phyloP scores from a whole-genome alignment of 1,140 invertebrate genomes.

The Bathynomus jamesi region DNA sequence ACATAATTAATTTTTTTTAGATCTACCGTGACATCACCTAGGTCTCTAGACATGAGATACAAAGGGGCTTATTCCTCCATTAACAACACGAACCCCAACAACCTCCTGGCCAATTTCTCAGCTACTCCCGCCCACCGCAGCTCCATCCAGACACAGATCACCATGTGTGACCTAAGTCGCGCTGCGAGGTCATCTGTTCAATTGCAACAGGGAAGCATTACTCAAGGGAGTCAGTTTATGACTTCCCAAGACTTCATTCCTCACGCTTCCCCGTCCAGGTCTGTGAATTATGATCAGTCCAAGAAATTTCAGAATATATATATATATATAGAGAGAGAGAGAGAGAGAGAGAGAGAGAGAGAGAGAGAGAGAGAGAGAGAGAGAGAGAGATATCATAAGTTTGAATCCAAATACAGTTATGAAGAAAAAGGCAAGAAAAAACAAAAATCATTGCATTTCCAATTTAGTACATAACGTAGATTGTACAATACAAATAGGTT shows the following conservation, averaged over 20 bases:
- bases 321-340: too few relatives aligned
- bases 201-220: not conserved
- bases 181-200: not conserved
- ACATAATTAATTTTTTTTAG: not conserved
- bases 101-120: not conserved
- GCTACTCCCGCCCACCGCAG: not conserved
- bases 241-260: not conserved
- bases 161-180: not conserved
- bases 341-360: too few relatives aligned
- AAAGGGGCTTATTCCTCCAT: not conserved
- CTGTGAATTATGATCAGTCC: too few relatives aligned
- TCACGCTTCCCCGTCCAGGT: not conserved
- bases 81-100: not conserved
- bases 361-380: too few relatives aligned
- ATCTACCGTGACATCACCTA: not conserved
- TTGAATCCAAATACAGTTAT: too few relatives aligned
- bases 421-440: too few relatives aligned
- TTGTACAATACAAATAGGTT: too few relatives aligned
- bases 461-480: too few relatives aligned
- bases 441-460: too few relatives aligned
- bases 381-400: too few relatives aligned
- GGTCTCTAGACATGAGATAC: not conserved
- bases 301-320: too few relatives aligned
- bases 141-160: not conserved
- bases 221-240: not conserved